Evolutionary conservation across 2,797 vertebrate genomes (phyloP).

Genomic region (Eulemur mongoz): DNA sequence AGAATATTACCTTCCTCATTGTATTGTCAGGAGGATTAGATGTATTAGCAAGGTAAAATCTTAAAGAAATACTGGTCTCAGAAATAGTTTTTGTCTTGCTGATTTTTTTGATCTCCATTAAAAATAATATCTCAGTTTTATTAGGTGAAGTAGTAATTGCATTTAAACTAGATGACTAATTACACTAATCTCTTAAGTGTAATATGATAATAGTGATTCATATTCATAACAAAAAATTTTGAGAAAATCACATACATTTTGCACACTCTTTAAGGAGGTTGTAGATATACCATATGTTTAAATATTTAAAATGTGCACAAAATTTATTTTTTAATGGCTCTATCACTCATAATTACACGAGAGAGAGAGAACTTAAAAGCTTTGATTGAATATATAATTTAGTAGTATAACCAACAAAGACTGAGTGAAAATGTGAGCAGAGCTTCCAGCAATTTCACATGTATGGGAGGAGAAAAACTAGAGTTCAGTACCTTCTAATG

Average conservation of each 20-base stretch:
- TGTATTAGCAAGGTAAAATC: not conserved
- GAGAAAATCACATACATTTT: not conserved
- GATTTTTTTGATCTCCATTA: not conserved
- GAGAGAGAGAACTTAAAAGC: not conserved
- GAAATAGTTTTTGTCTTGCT: not conserved
- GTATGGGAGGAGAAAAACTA: not conserved
- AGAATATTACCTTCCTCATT: not conserved
- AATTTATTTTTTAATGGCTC: not conserved
- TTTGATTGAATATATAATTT: not conserved
- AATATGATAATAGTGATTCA: not conserved
- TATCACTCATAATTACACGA: not conserved
- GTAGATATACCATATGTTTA: not conserved
- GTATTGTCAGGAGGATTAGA: not conserved
- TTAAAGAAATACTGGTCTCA: not conserved
- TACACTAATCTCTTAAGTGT: not conserved
- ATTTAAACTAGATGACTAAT: not conserved
- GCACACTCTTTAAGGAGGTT: not conserved
- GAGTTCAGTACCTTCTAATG: no score
- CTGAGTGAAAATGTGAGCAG: no score
- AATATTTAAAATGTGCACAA: not conserved
- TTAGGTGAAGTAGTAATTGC: not conserved
- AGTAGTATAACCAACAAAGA: not conserved
- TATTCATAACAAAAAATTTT: not conserved
- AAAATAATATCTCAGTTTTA: not conserved
- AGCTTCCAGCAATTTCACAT: not conserved